Conservation (phyloP, 2,888 invertebrate species). For the Drosophila picticornis region DNA sequence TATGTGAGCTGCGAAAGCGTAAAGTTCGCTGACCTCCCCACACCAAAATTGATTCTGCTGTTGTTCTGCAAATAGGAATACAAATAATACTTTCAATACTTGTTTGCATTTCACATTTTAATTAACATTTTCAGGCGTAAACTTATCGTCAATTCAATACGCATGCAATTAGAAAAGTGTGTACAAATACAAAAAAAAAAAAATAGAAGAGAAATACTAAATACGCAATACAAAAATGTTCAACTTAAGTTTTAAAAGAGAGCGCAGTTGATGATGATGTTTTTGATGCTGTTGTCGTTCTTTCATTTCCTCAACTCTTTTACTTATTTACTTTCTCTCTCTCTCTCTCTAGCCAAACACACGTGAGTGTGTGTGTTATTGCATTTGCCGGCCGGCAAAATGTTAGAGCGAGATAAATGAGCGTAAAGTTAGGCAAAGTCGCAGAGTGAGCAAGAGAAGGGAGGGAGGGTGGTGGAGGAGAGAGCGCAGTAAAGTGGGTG, state of each 20-base stretch:
- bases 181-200: conserved; percentile 50
- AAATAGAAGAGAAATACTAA: neutral
- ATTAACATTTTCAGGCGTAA: conserved; percentile 81
- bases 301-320: conserved; percentile 5
- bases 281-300: conserved; percentile 2
- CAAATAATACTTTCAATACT: conserved; percentile 14
- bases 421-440: conserved; percentile 26
- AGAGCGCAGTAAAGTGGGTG: conserved; percentile 8
- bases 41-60: neutral
- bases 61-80: conserved; percentile 1
- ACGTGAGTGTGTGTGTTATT: conserved; percentile 19
- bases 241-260: conserved; percentile 45
- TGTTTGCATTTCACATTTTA: conserved; percentile 74
- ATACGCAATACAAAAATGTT: conserved; percentile 48
- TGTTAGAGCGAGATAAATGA: conserved; percentile 28
- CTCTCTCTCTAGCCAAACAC: conserved; percentile 8
- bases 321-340: conserved; percentile 5
- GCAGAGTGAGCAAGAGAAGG: conserved; percentile 7
- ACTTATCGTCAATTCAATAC: conserved; percentile 63
- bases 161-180: conserved; percentile 69
- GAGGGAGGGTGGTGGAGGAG: neutral
- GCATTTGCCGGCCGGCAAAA: conserved; percentile 69
- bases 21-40: conserved; percentile 49
- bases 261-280: conserved; percentile 4
- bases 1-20: conserved; percentile 28